These are phyloP conservation scores for Notothenia rossii DNA, from an alignment of 2,113 vertebrate species.

Conservation along the genomic window DNA sequence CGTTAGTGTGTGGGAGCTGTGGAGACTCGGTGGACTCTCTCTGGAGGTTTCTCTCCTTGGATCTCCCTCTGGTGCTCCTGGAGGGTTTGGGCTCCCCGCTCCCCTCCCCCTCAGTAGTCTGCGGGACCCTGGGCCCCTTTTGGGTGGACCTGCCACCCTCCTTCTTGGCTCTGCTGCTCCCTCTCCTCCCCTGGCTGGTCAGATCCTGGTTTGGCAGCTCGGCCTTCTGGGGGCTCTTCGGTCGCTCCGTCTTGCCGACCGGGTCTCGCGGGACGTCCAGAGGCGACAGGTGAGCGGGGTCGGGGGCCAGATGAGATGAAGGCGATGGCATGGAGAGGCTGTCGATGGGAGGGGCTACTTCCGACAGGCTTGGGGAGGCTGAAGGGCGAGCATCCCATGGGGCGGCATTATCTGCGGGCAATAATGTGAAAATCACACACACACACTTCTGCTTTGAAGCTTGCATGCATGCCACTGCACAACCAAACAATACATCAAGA, in stretches of 20 bases:
- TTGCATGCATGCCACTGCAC: conserved; percentile 51
- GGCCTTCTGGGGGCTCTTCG: conserved; percentile 88
- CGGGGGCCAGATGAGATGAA: conserved; percentile 93
- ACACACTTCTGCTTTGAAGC: neutral
- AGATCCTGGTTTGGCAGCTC: conserved; percentile 86
- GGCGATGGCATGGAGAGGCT: conserved; percentile 91
- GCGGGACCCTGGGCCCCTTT: conserved; percentile 81
- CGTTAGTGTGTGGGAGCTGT: conserved; percentile 75
- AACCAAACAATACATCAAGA: conserved; percentile 37
- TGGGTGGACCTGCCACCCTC: conserved; percentile 89
- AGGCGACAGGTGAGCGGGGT: conserved; percentile 91
- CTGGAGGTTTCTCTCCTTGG: conserved; percentile 83
- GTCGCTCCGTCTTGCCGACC: conserved; percentile 86
- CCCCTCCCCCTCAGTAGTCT: conserved; percentile 76
- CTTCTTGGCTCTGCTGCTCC: conserved; percentile 84
- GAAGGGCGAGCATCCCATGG: conserved; percentile 94
- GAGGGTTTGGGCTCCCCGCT: conserved; percentile 81
- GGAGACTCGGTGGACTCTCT: conserved; percentile 75
- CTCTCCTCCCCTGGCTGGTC: conserved; percentile 82
- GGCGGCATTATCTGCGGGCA: conserved; percentile 90
- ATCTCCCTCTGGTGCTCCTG: conserved; percentile 85
- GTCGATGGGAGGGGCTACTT: conserved; percentile 92
- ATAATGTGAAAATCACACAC: neutral
- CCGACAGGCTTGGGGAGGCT: conserved; percentile 96
- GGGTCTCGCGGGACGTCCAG: conserved; percentile 87